Percentiles rank a stretch among this genome's conserved stretches.
Conservation (phyloP, 2,797 vertebrate species). For the Argya squamiceps region DNA sequence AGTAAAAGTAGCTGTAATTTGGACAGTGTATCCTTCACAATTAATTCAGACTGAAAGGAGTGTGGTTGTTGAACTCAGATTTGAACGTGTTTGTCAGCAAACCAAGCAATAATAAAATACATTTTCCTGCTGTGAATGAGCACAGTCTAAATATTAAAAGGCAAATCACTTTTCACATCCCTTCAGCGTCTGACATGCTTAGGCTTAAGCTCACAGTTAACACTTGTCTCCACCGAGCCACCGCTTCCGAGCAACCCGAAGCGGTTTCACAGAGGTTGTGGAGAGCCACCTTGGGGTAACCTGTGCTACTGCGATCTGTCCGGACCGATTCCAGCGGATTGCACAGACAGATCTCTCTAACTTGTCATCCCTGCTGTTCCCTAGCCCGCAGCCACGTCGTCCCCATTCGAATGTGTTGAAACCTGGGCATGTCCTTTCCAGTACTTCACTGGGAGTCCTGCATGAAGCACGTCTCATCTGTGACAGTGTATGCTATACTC, state of each 20-base stretch:
- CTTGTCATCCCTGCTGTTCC: background rate
- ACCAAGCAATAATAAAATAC: background rate
- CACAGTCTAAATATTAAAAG: background rate
- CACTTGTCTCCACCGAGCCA: fast-evolving
- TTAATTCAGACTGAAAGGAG: background rate
- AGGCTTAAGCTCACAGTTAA: background rate
- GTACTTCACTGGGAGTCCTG: background rate
- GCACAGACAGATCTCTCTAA: too few relatives aligned
- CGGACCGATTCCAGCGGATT: fast-evolving
- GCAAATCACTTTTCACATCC: background rate
- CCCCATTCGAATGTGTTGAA: background rate
- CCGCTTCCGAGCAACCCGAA: background rate
- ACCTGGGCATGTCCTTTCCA: background rate
- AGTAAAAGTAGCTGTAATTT: background rate
- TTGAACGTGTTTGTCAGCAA: background rate
- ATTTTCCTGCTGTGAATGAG: background rate
- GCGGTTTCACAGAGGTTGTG: background rate
- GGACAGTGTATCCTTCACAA: background rate
- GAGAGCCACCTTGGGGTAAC: background rate
- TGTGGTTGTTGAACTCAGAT: background rate
- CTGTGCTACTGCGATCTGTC: background rate
- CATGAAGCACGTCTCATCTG: fast-evolving
- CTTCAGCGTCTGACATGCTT: background rate
- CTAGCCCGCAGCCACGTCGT: fast-evolving
- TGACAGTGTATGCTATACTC: background rate